phyloP scores from a whole-genome alignment of 2,113 vertebrate genomes.

The Hylia prasina region DNA sequence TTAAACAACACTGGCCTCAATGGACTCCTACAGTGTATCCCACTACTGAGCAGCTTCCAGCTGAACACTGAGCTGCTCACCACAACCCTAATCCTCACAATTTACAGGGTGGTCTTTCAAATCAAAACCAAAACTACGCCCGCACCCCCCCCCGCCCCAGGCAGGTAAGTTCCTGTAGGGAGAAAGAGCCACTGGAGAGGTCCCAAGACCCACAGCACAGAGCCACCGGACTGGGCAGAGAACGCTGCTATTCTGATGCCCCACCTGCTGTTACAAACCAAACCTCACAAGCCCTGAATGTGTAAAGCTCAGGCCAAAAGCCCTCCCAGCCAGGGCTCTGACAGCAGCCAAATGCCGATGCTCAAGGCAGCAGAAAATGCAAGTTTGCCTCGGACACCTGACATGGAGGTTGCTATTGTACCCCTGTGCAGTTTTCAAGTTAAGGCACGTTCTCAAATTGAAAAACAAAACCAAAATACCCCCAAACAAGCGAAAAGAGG shows the following conservation, averaged over 20 bases:
- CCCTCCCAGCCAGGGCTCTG: background rate
- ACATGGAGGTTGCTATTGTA: fast-evolving
- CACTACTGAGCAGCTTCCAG: background rate
- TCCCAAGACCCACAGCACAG: background rate
- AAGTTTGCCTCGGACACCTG: fast-evolving
- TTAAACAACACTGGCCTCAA: background rate
- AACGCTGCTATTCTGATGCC: background rate
- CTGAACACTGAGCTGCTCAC: background rate
- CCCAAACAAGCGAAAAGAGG: background rate
- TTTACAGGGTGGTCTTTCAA: background rate
- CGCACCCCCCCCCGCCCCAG: background rate
- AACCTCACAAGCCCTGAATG: background rate
- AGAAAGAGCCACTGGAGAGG: background rate
- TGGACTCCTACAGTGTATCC: fast-evolving
- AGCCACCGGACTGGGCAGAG: background rate
- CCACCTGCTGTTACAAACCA: background rate
- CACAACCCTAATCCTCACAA: background rate
- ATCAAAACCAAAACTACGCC: background rate
- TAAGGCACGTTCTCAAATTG: background rate
- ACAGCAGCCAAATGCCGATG: background rate
- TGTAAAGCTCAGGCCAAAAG: background rate
- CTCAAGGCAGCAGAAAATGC: background rate
- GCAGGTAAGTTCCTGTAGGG: background rate
- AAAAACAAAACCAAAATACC: background rate
- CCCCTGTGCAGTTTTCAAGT: fast-evolving